Base-by-base conservation (phyloP, 2,113 vertebrate genomes). In the Eretmochelys imbricata region DNA sequence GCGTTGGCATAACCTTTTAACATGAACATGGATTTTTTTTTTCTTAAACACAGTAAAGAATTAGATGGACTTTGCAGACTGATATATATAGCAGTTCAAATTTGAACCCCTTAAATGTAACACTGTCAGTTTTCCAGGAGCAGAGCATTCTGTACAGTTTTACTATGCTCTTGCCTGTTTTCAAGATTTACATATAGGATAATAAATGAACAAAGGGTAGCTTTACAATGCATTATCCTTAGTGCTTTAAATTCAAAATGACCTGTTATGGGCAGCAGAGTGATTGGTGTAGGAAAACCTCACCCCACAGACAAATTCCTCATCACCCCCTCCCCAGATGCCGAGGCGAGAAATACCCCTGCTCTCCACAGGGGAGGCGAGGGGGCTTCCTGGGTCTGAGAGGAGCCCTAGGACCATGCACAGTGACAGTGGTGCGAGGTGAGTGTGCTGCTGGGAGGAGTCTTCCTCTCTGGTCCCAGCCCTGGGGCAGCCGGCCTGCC, bases 261-360 rank as follows among this genome's bases (percentile, higher is more conserved):
- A 24, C 35, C 84, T 93, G 54, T 69, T 59, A 50, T 57, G 76
- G 88, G 19, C 59, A 91, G 11, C 42, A n/a, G 29, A 51, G 48
- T 1, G 76, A 85, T 48, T 0, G 0, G n/a, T 94, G 69, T 51
- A 93, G 88, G 8, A 55, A 55, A 89, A 91, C 57, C 93, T 90
- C 80, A 38, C 80, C 84, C 84, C 76, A 35, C 42, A 89, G 90
- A 42, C 86, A 84, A 38, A 4, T 94, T 95, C 93, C 80, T 87
- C 48, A 89, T 51, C 38, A 65, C 29, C n/a, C 55, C 62, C 85
- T 95, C 94, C 86, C 76, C 82, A 95, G 69, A 91, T 87, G 86
- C 50, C 24, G 46, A 14, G 20, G 35, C 29, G 62, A 14, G 17
- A 91, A 94, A 90, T 62, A 20, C 10, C 29, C 3, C 10, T n/a